Evolutionary conservation across 2,888 invertebrate species (phyloP).

Genomic region (Rhamnusium bicolor): DNA sequence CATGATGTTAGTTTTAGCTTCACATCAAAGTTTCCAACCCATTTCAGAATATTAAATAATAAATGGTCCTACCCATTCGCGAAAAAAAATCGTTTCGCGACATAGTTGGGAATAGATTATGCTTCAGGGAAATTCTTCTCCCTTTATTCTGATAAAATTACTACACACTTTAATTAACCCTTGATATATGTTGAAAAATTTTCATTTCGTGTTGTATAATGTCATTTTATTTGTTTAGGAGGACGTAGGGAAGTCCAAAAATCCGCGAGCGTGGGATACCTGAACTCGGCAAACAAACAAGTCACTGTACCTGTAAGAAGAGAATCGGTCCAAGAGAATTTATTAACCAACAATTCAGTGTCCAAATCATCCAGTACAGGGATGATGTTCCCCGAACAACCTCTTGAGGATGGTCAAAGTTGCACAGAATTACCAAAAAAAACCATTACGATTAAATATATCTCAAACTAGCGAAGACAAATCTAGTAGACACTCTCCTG

Average conservation of each 20-base stretch:
- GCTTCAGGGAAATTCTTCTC: too few species aligned
- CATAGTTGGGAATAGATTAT: too few species aligned
- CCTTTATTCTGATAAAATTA: too few species aligned
- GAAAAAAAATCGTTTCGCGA: too few species aligned
- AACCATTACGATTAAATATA: conserved; percentile 42
- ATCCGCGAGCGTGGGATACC: conserved; percentile 75
- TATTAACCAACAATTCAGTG: background rate
- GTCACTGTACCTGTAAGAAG: conserved; percentile 67
- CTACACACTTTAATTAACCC: too few species aligned
- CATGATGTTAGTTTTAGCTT: too few species aligned
- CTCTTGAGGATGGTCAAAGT: background rate
- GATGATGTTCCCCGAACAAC: background rate
- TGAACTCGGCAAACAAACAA: conserved; percentile 62
- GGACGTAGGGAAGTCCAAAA: conserved; percentile 77
- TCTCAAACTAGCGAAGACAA: conserved; percentile 23
- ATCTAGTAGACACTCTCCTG: conserved; percentile 58
- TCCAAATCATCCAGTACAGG: background rate
- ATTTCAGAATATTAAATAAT: too few species aligned
- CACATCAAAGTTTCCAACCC: too few species aligned
- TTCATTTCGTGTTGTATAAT: too few species aligned
- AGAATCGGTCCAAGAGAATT: conserved; percentile 44
- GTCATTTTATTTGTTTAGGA: conserved; percentile 40
- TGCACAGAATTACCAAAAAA: background rate
- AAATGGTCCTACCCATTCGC: too few species aligned
- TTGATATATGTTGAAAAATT: too few species aligned